A percentile compares a stretch with the other conserved stretches of the same genome.
Evolutionary conservation across 2,113 vertebrate species (phyloP).

Genomic region (Merops nubicus): DNA sequence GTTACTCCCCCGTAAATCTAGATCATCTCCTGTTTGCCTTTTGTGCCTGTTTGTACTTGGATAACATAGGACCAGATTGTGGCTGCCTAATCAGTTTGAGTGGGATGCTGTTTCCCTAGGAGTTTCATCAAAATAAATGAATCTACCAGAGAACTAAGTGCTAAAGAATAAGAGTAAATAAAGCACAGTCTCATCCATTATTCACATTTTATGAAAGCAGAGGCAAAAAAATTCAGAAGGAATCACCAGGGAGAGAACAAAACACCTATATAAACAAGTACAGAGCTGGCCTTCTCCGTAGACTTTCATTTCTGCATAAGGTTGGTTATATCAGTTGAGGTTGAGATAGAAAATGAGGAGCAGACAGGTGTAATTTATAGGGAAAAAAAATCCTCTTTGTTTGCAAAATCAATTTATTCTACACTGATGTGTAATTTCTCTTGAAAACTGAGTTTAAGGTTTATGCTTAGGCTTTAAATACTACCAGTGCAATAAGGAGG

Average conservation of each 20-base stretch:
- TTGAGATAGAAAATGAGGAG: background rate
- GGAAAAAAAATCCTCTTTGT: background rate
- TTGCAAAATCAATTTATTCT: constrained; percentile 42
- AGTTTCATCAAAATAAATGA: background rate
- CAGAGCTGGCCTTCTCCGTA: background rate
- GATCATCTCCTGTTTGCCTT: background rate
- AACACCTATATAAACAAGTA: background rate
- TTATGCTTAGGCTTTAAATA: constrained; percentile 50
- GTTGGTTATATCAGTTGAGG: background rate
- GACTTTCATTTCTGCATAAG: background rate
- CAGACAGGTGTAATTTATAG: background rate
- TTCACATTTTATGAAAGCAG: background rate
- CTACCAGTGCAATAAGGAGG: constrained; percentile 11
- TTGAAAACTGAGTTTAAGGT: constrained; percentile 8
- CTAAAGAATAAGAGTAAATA: background rate
- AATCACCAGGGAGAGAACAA: background rate
- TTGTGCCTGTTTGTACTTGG: background rate
- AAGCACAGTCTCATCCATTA: background rate
- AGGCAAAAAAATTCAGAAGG: background rate
- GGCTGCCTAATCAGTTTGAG: background rate
- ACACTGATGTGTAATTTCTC: constrained; percentile 20
- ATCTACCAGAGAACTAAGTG: background rate
- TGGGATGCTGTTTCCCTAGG: background rate
- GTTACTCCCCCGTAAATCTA: background rate
- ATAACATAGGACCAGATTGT: background rate